A percentile compares a stretch with the other conserved stretches of the same genome.
phyloP scores from a whole-genome alignment of 2,113 vertebrate species.

The Erythrolamprus reginae region DNA sequence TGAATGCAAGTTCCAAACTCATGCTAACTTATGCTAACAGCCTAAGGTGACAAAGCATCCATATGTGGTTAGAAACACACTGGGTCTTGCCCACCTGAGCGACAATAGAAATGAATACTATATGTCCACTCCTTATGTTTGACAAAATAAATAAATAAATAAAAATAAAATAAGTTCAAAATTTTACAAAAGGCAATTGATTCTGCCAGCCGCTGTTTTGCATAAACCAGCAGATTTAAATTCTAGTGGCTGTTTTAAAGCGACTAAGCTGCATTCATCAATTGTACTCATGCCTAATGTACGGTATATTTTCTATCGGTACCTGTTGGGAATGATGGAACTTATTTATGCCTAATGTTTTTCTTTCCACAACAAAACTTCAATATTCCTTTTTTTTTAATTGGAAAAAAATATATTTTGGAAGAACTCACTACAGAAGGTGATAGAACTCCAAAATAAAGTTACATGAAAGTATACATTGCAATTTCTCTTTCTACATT shows the following conservation, averaged over 20 bases:
- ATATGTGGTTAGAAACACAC: no score
- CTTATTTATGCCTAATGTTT: background rate
- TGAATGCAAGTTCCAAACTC: no score
- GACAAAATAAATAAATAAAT: no score
- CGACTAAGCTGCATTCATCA: background rate
- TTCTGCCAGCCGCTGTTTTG: background rate
- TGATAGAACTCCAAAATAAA: conserved; percentile 91
- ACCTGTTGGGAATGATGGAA: background rate
- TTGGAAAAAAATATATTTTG: conserved; percentile 97
- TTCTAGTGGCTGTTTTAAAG: background rate
- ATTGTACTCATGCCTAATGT: background rate
- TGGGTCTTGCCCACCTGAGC: no score
- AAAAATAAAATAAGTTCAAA: no score
- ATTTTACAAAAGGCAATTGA: background rate
- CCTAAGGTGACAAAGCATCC: no score
- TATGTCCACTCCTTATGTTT: no score
- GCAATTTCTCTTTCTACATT: conserved; percentile 96
- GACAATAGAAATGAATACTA: no score
- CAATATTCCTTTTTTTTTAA: no score
- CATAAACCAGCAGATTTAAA: background rate
- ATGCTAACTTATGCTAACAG: no score
- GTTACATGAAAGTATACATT: conserved; percentile 99
- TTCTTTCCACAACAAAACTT: background rate
- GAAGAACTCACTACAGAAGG: conserved; percentile 96
- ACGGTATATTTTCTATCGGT: background rate